Base-by-base conservation (phyloP, 2,113 vertebrate genomes). In the Phaetusa simplex region DNA sequence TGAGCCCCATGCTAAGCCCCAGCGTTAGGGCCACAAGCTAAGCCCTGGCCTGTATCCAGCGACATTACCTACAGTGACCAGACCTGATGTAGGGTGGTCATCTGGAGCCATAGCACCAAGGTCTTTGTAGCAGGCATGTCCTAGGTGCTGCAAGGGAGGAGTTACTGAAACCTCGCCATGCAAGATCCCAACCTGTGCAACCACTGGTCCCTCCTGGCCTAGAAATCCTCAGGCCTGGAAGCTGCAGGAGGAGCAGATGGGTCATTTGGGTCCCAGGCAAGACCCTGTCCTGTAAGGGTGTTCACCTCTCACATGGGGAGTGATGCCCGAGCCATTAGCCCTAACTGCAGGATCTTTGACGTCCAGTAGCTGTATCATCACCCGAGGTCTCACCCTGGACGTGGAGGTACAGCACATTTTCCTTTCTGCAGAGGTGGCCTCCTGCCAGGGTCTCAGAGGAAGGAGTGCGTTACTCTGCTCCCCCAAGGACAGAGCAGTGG, bases 251-350 rank as follows among this genome's bases (percentile, higher is more conserved):
- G 7, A 52, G 38, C 9, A 84, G n/a, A 9, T 18, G 47, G 14
- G 12, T 10, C 36, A 14, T 70, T 42, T 24, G 47, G 20, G 59
- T 76, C 20, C 47, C 17, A 69, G 55, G 4, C 26, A 59, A 45
- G 86, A 50, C 38, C 53, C 32, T 58, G 38, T n/a, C 26, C 16
- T 3, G 8, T 49, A 38, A 65, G 30, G 18, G 19, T 66, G 56
- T 14, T 73, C 38, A 12, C 17, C 71, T 49, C 23, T 18, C 36
- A 14, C n/a, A 2, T 1, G 4, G 32, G 9, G 5, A 85, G 47
- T 2, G 8, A 65, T 73, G 34, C 13, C 64, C 0, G 0, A 79
- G 66, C n/a, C 15, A 7, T 29, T 58, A 23, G 36, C 36, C 40
- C 47, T 38, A 30, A 20, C 32, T 65, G 66, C 17, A 52, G 53